These are phyloP conservation scores for Lindbergichthys nudifrons DNA, from an alignment of 2,797 vertebrate genomes.

Conservation along the genomic window DNA sequence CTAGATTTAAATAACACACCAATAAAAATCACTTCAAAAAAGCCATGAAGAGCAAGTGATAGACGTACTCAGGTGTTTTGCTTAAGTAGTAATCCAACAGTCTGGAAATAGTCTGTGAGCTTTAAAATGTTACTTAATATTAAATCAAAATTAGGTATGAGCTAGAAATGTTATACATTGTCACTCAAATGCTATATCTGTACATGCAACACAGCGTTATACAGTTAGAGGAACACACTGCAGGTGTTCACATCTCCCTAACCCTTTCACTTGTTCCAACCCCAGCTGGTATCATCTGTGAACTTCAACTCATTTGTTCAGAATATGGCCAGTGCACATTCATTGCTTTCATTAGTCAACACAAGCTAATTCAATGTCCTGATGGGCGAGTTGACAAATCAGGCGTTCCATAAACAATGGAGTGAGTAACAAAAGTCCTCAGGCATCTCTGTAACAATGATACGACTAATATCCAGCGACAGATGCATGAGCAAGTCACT, in stretches of 20 bases:
- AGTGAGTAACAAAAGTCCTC: constrained; percentile 43
- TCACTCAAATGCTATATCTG: no score
- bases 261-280: background rate
- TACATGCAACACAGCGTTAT: no score
- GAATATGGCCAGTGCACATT: background rate
- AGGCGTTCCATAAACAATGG: constrained; percentile 16
- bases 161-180: background rate
- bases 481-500: constrained; percentile 55
- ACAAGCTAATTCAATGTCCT: constrained; percentile 35
- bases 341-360: constrained; percentile 4
- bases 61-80: no score
- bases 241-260: no score
- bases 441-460: constrained; percentile 38
- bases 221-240: no score
- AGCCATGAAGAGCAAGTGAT: no score
- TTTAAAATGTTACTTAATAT: no score
- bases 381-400: constrained; percentile 35
- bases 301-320: background rate
- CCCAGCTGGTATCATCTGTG: background rate
- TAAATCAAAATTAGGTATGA: no score
- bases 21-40: background rate
- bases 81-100: no score
- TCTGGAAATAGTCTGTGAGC: no score
- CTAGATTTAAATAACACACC: background rate
- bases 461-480: constrained; percentile 57